Conservation (phyloP, 2,797 vertebrate genomes). For the Sebastes glaucus region DNA sequence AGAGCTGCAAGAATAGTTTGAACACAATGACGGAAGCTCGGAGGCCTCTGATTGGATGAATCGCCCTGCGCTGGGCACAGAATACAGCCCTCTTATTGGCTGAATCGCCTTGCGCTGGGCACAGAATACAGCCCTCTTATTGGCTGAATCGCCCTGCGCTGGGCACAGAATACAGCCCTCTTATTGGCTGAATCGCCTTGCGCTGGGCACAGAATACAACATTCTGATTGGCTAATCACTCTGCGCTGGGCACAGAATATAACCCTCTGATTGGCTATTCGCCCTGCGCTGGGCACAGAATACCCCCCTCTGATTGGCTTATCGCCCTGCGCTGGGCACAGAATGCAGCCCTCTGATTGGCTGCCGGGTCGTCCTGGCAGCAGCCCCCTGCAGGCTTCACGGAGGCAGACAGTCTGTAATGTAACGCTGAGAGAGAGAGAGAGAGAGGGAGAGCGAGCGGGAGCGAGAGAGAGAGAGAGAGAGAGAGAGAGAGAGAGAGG, state of each 20-base stretch:
- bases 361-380: constrained; percentile 39
- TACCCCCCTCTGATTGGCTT: constrained; percentile 26
- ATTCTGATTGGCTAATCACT: constrained; percentile 69
- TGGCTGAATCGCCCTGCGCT: constrained; percentile 26
- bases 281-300: too few relatives aligned
- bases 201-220: constrained; percentile 37
- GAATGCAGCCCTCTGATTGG: constrained; percentile 72
- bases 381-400: constrained; percentile 51
- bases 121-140: too few relatives aligned
- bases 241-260: constrained; percentile 40
- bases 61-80: constrained; percentile 34
- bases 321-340: constrained; percentile 35
- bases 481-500: too few relatives aligned
- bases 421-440: neutral
- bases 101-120: neutral
- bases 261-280: constrained; percentile 67
- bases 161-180: rapidly evolving
- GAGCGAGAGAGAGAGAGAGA: neutral
- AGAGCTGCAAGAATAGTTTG: constrained; percentile 25
- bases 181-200: constrained; percentile 33
- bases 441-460: neutral
- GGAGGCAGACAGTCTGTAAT: constrained; percentile 49
- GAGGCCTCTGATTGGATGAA: constrained; percentile 66
- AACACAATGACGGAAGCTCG: constrained; percentile 70
- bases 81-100: constrained; percentile 64